phyloP scores from a whole-genome alignment of 2,113 vertebrate species.

The Panthera tigris region DNA sequence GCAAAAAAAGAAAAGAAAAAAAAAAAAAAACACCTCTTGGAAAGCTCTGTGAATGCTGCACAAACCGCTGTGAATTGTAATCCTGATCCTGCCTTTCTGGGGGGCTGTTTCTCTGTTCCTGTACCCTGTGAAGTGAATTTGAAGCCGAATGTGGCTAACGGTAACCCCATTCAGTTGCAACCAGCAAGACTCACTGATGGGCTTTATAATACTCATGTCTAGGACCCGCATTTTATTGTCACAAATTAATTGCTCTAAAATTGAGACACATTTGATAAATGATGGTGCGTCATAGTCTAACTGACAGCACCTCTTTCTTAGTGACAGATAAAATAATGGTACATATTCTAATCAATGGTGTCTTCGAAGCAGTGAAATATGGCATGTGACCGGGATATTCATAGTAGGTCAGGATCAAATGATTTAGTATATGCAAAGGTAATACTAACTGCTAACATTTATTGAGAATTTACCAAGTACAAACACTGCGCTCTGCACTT shows the following conservation, averaged over 20 bases:
- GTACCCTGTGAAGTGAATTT: not conserved
- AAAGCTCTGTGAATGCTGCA: not conserved
- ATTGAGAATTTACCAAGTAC: constrained; percentile 41
- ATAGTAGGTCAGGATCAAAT: constrained; percentile 19
- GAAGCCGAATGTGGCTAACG: not conserved
- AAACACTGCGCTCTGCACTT: not conserved
- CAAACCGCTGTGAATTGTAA: not conserved
- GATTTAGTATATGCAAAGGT: not conserved
- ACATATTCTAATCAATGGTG: constrained; percentile 27
- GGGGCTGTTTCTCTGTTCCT: not conserved
- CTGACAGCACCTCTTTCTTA: constrained; percentile 29
- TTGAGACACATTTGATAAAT: constrained; percentile 37
- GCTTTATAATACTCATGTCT: not conserved
- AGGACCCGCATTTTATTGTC: not conserved
- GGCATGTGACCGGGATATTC: constrained; percentile 8
- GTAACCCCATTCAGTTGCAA: not conserved
- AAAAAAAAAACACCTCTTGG: not conserved
- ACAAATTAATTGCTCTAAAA: constrained; percentile 38
- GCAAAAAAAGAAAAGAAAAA: too few relatives aligned
- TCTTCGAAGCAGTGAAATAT: constrained; percentile 34
- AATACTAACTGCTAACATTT: constrained; percentile 29
- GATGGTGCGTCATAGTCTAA: constrained; percentile 29
- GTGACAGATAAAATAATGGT: constrained; percentile 47
- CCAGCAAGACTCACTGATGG: not conserved
- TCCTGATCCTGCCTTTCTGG: not conserved